These are phyloP conservation scores for Ooceraea biroi DNA, from an alignment of 1,140 invertebrate genomes.

Conservation along the genomic window DNA sequence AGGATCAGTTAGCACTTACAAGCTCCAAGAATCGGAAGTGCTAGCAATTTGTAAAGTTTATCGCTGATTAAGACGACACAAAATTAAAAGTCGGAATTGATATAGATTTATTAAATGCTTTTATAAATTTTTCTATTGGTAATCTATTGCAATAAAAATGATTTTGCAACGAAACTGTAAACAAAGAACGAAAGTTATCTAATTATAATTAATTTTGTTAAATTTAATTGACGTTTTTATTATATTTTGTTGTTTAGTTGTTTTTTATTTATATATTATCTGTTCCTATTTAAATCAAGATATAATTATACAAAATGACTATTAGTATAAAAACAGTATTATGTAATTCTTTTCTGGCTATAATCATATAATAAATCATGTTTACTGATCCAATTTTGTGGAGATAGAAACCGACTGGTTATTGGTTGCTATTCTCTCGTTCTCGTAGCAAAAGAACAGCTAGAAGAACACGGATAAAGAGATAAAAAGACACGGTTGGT, in stretches of 20 bases:
- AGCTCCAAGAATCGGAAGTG: no score
- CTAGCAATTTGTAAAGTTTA: no score
- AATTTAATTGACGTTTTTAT: no score
- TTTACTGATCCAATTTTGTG: neutral
- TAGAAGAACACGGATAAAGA: neutral
- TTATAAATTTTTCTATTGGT: no score
- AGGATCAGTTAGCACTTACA: neutral
- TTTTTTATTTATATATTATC: neutral
- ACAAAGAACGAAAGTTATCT: no score
- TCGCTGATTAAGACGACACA: no score
- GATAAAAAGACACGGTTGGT: constrained; percentile 11
- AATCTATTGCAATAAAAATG: no score
- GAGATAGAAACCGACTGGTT: neutral
- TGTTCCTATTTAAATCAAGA: neutral
- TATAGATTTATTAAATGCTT: no score
- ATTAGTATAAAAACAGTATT: neutral
- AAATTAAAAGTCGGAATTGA: no score
- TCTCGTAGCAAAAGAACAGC: neutral
- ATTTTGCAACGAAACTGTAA: no score
- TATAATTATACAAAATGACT: neutral
- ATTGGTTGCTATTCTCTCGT: neutral
- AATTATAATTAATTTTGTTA: no score
- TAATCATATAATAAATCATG: neutral
- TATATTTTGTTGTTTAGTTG: no score
- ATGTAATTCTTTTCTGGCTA: neutral